These are phyloP conservation scores for Phthorimaea operculella DNA, from an alignment of 1,140 invertebrate genomes.

Conservation along the genomic window DNA sequence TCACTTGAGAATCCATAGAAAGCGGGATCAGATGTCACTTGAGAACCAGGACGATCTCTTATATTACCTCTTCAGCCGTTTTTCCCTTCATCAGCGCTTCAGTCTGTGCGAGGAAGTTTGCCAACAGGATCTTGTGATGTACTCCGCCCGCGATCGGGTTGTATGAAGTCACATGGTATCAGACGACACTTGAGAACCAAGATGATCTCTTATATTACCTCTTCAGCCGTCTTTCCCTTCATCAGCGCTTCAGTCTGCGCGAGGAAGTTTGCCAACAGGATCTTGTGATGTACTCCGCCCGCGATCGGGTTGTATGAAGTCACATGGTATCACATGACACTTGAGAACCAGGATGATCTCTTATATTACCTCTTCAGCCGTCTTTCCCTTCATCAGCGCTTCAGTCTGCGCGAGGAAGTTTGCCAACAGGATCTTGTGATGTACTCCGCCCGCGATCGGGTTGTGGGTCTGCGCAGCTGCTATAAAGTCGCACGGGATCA, in stretches of 20 bases:
- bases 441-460: constrained; percentile 81
- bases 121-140: too few relatives aligned
- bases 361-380: constrained; percentile 75
- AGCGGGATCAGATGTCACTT: too few relatives aligned
- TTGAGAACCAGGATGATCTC: too few relatives aligned
- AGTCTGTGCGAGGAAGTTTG: too few relatives aligned
- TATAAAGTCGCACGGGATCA: constrained; percentile 98
- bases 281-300: constrained; percentile 81
- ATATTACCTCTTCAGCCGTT: too few relatives aligned
- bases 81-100: too few relatives aligned
- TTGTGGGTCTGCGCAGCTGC: constrained; percentile 94
- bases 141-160: too few relatives aligned
- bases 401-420: constrained; percentile 99
- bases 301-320: constrained; percentile 98
- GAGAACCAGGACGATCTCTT: too few relatives aligned
- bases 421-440: constrained; percentile 91
- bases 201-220: constrained; percentile 66
- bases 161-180: too few relatives aligned
- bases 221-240: constrained; percentile 86
- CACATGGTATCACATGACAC: too few relatives aligned
- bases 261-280: constrained; percentile 96
- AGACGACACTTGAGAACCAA: too few relatives aligned
- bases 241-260: constrained; percentile 98
- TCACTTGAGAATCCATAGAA: too few relatives aligned
- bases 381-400: constrained; percentile 94